Evolutionary conservation across 2,888 invertebrate genomes (phyloP), one percentile per base, ranked within the genome.

Genomic region (Thymelicus acteon): DNA sequence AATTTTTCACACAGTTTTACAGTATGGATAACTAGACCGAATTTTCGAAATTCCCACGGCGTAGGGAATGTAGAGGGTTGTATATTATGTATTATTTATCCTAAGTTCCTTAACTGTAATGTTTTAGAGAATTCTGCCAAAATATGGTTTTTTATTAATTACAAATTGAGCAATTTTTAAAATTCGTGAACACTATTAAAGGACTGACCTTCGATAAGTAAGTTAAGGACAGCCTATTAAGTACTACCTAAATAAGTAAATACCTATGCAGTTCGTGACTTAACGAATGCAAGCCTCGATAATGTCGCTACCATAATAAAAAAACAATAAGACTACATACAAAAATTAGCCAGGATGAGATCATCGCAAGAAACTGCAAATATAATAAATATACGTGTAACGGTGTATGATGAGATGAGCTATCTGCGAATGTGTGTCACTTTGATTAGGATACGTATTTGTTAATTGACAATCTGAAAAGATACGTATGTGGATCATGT

Each of bases 371-470:
- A 73, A 79, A 83, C 79, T 77, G 79, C 78, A 80, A 82, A 58
- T 62, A 67, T 67, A 52, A 68, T 68, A n/a, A n/a, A n/a, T n/a
- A n/a, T n/a, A n/a, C n/a, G n/a, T n/a, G n/a, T n/a, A 48, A 54
- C 52, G 44, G 37, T 44, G 52, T 24, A 10, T 8, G 57, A n/a
- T 19, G 37, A 31, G n/a, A 37, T 52, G 52, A 44, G 60, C 24
- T 24, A 64, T 49, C 31, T 24, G 58, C 58, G 40, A 49, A 70
- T 70, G 63, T 64, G 40, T 40, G 64, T 64, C 64, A 58, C 49
- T 62, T 62, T 86, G 87, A 89, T 88, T 86, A 82, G 78, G 78
- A 78, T 75, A 72, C 78, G 77, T 80, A 80, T 82, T 83, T 73
- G 75, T 79, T 85, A 85, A 90, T 88, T 89, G 85, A 83, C 74